These are phyloP conservation scores for Melanerpes aurifrons DNA, from an alignment of 2,113 vertebrate species.

Conservation along the genomic window DNA sequence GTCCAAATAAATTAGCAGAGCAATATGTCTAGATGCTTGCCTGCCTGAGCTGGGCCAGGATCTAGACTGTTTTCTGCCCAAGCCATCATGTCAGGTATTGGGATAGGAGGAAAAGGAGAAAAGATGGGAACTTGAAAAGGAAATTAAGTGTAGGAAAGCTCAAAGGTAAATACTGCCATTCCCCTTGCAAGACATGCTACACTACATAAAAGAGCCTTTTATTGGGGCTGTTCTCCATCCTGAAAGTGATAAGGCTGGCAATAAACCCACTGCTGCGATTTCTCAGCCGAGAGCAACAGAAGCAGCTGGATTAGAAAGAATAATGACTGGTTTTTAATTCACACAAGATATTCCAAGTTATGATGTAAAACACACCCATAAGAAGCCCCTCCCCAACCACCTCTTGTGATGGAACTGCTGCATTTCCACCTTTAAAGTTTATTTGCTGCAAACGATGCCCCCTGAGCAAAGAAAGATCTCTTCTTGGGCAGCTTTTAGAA, in stretches of 20 bases:
- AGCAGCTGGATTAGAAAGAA: neutral
- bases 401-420: neutral
- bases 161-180: neutral
- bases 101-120: neutral
- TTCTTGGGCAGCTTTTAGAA: constrained; percentile 51
- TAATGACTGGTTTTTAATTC: neutral
- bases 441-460: neutral
- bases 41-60: neutral
- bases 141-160: neutral
- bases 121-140: neutral
- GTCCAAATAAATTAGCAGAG: constrained; percentile 14
- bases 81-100: neutral
- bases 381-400: neutral
- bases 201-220: neutral
- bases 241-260: neutral
- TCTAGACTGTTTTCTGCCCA: neutral
- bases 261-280: constrained; percentile 12
- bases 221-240: neutral
- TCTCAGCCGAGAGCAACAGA: neutral
- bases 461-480: constrained; percentile 17
- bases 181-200: neutral
- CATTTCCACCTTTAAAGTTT: neutral
- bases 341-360: neutral
- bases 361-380: neutral
- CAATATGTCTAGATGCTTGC: neutral